Conservation (phyloP, 2,888 invertebrate species). For the Cynaeus angustus region DNA sequence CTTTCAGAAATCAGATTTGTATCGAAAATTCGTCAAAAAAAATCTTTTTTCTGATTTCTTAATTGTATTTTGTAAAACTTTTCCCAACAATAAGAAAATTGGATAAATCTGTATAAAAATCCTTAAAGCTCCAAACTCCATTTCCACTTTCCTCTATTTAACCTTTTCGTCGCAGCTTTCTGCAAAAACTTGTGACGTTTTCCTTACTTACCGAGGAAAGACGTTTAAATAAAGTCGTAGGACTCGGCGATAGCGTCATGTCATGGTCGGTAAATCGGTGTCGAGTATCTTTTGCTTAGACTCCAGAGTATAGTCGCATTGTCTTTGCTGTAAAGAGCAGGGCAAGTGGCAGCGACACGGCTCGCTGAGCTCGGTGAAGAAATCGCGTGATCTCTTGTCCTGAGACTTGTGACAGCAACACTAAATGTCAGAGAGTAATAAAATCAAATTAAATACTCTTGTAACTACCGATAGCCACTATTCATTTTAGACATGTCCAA, state of each 20-base stretch:
- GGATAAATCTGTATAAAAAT: too few relatives aligned
- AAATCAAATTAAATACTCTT: background rate
- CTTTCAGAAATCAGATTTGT: too few relatives aligned
- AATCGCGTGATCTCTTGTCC: slow-evolving; percentile 42
- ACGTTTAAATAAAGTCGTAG: slow-evolving; percentile 55
- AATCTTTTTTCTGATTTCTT: too few relatives aligned
- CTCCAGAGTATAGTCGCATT: slow-evolving; percentile 30
- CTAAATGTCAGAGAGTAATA: slow-evolving; percentile 15
- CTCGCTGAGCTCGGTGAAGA: slow-evolving; percentile 40
- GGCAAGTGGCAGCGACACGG: slow-evolving; percentile 46
- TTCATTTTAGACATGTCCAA: too few relatives aligned
- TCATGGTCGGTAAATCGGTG: slow-evolving; percentile 60
- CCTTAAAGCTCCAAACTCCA: too few relatives aligned
- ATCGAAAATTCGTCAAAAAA: too few relatives aligned
- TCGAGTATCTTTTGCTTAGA: slow-evolving; percentile 50
- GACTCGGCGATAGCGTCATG: slow-evolving; percentile 56
- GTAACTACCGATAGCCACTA: background rate
- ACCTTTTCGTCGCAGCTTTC: too few relatives aligned
- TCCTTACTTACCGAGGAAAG: slow-evolving; percentile 37
- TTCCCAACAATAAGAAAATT: too few relatives aligned
- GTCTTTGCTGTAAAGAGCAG: slow-evolving; percentile 41
- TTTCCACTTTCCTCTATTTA: too few relatives aligned
- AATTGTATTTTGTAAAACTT: too few relatives aligned
- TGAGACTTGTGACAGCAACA: slow-evolving; percentile 33
- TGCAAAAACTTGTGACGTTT: background rate